Conservation (phyloP, 2,113 vertebrate genomes). For the Rhinolophus sinicus region DNA sequence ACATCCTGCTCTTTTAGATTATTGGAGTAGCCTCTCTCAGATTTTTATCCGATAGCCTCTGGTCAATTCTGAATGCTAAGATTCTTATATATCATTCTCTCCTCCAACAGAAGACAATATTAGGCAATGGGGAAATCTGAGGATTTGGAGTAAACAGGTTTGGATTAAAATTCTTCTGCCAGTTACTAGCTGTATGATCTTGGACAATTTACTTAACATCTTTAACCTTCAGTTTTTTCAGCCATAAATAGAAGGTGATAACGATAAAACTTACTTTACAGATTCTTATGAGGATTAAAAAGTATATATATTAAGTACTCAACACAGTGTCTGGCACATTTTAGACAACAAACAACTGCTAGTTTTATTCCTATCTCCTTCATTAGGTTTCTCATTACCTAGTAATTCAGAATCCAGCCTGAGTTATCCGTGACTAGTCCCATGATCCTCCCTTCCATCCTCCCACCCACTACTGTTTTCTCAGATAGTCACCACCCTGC, state of each 20-base stretch:
- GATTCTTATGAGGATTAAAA: neutral
- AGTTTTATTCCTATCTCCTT: neutral
- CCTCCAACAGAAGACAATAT: neutral
- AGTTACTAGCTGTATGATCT: neutral
- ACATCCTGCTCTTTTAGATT: neutral
- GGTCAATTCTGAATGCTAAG: neutral
- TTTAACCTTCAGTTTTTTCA: neutral
- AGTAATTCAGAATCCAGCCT: neutral
- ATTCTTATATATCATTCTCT: neutral
- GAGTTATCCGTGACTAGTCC: neutral
- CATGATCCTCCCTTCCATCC: neutral
- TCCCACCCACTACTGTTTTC: neutral
- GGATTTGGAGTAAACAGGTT: neutral
- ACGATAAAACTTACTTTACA: neutral
- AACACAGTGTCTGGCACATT: neutral
- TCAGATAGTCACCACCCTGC: neutral
- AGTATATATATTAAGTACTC: neutral
- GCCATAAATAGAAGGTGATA: neutral
- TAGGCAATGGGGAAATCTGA: neutral
- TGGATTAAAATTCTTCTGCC: conserved; percentile 10
- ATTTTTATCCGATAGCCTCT: neutral
- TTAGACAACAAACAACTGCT: neutral
- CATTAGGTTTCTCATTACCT: neutral
- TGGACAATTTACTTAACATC: neutral
- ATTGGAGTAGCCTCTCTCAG: neutral